Evolutionary conservation across 1,140 invertebrate genomes (phyloP).

Genomic region (Drosophila orena): DNA sequence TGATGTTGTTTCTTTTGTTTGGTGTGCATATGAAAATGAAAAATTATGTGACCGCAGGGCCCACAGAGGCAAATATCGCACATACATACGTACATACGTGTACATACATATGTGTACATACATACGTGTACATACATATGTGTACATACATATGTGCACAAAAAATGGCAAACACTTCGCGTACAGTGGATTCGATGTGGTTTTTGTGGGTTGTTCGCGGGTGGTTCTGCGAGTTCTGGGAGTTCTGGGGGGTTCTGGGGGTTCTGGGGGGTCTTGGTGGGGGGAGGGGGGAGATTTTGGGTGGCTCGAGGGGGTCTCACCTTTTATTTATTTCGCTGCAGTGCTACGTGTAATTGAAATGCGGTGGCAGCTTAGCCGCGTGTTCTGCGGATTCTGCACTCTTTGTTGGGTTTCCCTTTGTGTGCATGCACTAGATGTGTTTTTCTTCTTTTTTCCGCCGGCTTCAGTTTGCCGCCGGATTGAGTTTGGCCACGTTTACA

Average conservation of each 20-base stretch:
- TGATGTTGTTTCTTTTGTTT: constrained; percentile 53
- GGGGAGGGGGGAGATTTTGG: background rate
- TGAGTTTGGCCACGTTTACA: constrained; percentile 24
- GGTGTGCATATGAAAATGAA: constrained; percentile 72
- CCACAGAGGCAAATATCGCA: constrained; percentile 63
- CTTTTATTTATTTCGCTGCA: constrained; percentile 55
- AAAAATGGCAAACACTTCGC: constrained; percentile 38
- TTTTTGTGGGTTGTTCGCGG: constrained; percentile 5
- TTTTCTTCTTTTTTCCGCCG: background rate
- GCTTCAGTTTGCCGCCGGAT: constrained; percentile 3
- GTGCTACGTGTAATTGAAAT: constrained; percentile 59
- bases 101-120: no score
- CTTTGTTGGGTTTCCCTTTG: constrained; percentile 34
- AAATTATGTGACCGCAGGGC: constrained; percentile 77
- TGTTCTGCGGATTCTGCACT: constrained; percentile 1
- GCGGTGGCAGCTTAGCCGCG: constrained; percentile 33
- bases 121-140: no score
- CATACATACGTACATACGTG: constrained; percentile 20
- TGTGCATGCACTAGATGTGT: background rate
- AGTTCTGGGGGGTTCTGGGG: background rate
- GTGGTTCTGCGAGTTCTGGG: constrained; percentile 1
- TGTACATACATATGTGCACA: constrained; percentile 30
- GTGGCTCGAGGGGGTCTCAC: constrained; percentile 6
- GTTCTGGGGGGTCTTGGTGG: no score
- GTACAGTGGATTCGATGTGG: constrained; percentile 13